Percentiles rank a stretch among this genome's conserved stretches.
These are phyloP conservation scores for Iphiclides podalirius DNA, from an alignment of 2,888 invertebrate genomes.

Conservation along the genomic window DNA sequence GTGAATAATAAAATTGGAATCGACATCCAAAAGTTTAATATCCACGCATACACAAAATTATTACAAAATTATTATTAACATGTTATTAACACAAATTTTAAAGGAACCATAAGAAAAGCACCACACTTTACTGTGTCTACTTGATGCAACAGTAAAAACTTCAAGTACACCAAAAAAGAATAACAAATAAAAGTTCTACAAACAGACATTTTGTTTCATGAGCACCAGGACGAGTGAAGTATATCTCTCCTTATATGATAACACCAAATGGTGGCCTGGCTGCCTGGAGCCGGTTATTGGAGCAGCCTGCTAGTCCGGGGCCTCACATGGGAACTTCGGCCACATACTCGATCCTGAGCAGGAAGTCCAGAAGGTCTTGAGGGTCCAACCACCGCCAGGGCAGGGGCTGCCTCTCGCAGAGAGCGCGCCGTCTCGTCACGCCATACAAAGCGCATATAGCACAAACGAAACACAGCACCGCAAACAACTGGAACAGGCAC, in stretches of 20 bases:
- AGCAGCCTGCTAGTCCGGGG: no score
- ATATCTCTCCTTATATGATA: no score
- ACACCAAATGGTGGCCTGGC: not conserved
- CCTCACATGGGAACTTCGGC: slow-evolving; percentile 71
- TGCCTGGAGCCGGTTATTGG: no score
- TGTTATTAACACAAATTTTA: not conserved
- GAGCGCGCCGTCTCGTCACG: slow-evolving; percentile 37
- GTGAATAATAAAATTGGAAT: not conserved
- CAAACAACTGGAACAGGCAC: slow-evolving; percentile 66
- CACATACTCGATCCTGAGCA: slow-evolving; percentile 65
- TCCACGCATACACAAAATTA: not conserved
- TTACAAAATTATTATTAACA: not conserved
- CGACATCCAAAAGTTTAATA: not conserved
- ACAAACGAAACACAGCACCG: slow-evolving; percentile 59
- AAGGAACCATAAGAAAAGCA: not conserved
- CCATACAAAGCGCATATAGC: slow-evolving; percentile 54
- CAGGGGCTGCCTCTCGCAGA: slow-evolving; percentile 36
- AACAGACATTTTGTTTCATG: not conserved
- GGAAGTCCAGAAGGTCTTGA: slow-evolving; percentile 59
- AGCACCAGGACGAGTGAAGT: not conserved
- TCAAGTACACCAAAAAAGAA: not conserved
- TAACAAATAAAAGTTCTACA: not conserved
- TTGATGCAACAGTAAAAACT: not conserved
- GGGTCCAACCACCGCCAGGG: slow-evolving; percentile 66
- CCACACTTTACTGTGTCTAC: not conserved